Evolutionary conservation across 1,140 invertebrate genomes (phyloP), one percentile per base, ranked within the genome.

Genomic region (Drosophila sp.): DNA sequence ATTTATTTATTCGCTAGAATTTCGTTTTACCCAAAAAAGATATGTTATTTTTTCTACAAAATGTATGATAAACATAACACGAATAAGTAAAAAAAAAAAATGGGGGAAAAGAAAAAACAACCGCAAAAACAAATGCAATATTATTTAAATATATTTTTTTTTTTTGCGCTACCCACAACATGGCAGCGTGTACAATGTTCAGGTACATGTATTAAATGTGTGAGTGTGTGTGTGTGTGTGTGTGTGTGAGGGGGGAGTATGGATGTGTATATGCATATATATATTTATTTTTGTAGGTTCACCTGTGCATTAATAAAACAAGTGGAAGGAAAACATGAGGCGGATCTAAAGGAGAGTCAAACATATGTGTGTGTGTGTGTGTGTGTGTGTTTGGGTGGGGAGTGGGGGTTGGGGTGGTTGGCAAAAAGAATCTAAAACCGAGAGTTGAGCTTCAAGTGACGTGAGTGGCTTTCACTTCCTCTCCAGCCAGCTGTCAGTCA

Each of bases 391-490:
- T 3, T 30, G 30, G 30, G 30, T 30, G 30, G 30, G 2, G 4
- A 4, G 4, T 4, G 30, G 30, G 30, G 2, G 30, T 2, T 3
- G 8, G 35, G 35, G 35, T 4, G 35, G 35, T 4, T 11, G 58
- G 54, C 72, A 75, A 61, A 68, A 58, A 58, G 44, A 76, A 54
- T 69, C 72, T 35, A 60, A 63, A 58, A 62, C 67, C 65, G 69
- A 60, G 65, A 50, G 44, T 76, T 75, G 73, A 76, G 72, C 72
- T 75, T 66, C 4, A 41, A 75, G 72, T 75, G 72, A 75, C 72
- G 47, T 75, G 62, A 75, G 57, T 47, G 38, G 72, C 71, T 74
- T 67, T 62, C 10, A 56, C 33, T 10, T n/a, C 33, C 65, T 41
- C 62, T 58, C 29, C 54, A 64, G 38, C 67, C 68, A 70, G 54